Evolutionary conservation across 1,140 invertebrate species (phyloP).

Genomic region (Drosophila santomea): DNA sequence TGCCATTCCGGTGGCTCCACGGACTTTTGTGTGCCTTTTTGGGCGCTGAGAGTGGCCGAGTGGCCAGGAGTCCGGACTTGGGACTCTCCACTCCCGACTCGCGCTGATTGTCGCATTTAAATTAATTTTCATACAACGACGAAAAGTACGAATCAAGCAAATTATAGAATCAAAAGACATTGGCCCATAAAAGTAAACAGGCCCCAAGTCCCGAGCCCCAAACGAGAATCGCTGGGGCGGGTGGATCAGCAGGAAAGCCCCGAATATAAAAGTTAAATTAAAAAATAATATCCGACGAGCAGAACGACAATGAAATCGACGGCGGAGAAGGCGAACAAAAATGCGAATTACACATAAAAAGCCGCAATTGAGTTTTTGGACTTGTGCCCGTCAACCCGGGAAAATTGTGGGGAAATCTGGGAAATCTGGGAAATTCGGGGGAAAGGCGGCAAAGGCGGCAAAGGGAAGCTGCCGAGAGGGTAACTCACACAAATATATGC

Average conservation of each 20-base stretch:
- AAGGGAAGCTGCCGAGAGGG: slow-evolving; percentile 18
- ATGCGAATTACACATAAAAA: slow-evolving; percentile 79
- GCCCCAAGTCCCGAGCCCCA: too few relatives aligned
- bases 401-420: not conserved
- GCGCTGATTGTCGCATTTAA: slow-evolving; percentile 67
- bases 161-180: slow-evolving; percentile 65
- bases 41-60: not conserved
- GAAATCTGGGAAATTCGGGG: not conserved
- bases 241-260: slow-evolving; percentile 53
- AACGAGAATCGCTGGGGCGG: slow-evolving; percentile 1
- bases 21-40: slow-evolving; percentile 21
- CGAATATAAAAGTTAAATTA: slow-evolving; percentile 80
- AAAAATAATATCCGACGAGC: slow-evolving; percentile 75
- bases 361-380: slow-evolving; percentile 81
- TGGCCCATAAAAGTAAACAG: slow-evolving; percentile 70
- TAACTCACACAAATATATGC: slow-evolving; percentile 60
- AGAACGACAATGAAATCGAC: slow-evolving; percentile 37
- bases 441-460: not conserved
- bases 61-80: slow-evolving; percentile 6
- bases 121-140: slow-evolving; percentile 76
- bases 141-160: slow-evolving; percentile 58
- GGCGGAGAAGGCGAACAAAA: slow-evolving; percentile 46
- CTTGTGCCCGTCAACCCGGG: slow-evolving; percentile 14
- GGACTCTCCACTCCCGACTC: slow-evolving; percentile 3
- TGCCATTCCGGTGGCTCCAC: slow-evolving; percentile 32